A percentile compares a stretch with the other conserved stretches of the same genome.
These are phyloP conservation scores for Pycnomerus fuliginosus DNA, from an alignment of 2,888 invertebrate species.

Conservation along the genomic window DNA sequence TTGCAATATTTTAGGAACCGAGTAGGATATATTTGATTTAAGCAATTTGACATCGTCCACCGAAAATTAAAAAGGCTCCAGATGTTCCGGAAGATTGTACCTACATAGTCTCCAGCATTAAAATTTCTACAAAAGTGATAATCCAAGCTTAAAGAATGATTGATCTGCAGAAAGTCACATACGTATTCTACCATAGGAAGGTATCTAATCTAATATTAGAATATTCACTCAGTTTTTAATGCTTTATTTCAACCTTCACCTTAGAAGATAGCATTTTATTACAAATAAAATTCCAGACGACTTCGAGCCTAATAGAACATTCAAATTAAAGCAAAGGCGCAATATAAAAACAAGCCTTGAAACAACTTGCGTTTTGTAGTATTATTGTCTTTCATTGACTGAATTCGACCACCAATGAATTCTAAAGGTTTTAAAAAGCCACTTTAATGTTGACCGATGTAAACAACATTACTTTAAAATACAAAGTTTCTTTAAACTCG, in stretches of 20 bases:
- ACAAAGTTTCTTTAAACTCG: constrained; percentile 19
- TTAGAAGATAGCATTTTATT: constrained; percentile 22
- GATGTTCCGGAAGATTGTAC: too few species aligned
- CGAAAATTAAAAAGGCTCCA: too few species aligned
- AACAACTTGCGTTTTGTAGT: constrained; percentile 31
- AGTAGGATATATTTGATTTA: too few species aligned
- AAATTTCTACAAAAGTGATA: too few species aligned
- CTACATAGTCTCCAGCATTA: too few species aligned
- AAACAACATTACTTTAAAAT: constrained; percentile 11
- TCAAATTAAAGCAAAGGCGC: constrained; percentile 16
- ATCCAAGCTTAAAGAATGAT: too few species aligned
- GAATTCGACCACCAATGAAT: constrained; percentile 20
- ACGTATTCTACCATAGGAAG: too few species aligned
- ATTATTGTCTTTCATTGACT: constrained; percentile 31
- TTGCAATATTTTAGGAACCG: too few species aligned
- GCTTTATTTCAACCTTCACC: constrained; percentile 31
- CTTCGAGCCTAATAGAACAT: constrained; percentile 5
- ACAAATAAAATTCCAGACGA: constrained; percentile 20
- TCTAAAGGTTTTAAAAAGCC: constrained; percentile 17
- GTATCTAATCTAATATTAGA: too few species aligned
- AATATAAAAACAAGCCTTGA: constrained; percentile 16
- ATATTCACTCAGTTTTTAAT: constrained; percentile 1
- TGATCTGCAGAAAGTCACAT: too few species aligned
- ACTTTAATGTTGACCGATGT: constrained; percentile 20
- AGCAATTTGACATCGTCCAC: too few species aligned